A percentile compares a stretch with the other conserved stretches of the same genome.
phyloP scores from a whole-genome alignment of 2,888 invertebrate genomes.

The Trichacis sp. region DNA sequence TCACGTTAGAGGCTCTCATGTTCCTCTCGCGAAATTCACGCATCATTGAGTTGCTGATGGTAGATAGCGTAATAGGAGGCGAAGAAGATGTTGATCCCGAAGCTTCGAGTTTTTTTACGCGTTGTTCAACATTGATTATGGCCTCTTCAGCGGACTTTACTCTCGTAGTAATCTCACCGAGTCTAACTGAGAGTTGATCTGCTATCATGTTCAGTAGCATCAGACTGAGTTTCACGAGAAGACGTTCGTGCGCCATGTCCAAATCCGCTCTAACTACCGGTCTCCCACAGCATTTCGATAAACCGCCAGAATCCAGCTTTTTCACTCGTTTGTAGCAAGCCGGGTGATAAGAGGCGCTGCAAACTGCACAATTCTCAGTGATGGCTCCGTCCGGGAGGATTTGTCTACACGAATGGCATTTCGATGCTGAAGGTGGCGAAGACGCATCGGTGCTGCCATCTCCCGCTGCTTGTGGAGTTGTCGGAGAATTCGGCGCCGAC shows the following conservation, averaged over 20 bases:
- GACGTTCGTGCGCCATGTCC: neutral
- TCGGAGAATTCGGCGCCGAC: no score
- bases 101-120: no score
- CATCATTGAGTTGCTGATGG: neutral
- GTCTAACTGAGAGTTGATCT: neutral
- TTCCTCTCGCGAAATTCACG: neutral
- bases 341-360: conserved; percentile 2
- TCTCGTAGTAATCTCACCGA: neutral
- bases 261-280: neutral
- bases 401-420: conserved; percentile 7
- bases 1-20: no score
- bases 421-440: neutral
- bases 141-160: neutral
- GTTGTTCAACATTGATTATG: neutral
- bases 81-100: no score
- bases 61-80: no score
- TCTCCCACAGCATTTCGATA: neutral
- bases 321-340: conserved; percentile 1
- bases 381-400: neutral
- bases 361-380: neutral
- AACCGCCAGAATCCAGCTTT: neutral
- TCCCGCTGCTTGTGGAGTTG: no score
- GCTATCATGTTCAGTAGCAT: neutral
- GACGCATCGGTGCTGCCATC: neutral
- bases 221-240: neutral